Percentiles rank a stretch among this genome's conserved stretches.
Evolutionary conservation across 2,888 invertebrate species (phyloP).

Genomic region (Coelopa pilipes): DNA sequence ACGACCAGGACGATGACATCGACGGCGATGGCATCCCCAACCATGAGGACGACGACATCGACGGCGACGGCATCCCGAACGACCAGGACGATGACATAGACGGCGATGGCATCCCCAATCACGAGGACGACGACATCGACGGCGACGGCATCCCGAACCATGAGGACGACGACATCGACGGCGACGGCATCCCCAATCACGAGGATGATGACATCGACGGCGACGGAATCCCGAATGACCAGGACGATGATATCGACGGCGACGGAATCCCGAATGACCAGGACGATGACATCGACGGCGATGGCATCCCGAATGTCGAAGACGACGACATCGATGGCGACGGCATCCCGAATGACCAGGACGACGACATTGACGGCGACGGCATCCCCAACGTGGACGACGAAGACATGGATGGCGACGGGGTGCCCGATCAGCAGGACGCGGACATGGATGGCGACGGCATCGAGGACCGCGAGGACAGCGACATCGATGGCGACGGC

Average conservation of each 20-base stretch:
- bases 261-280: constrained; percentile 62
- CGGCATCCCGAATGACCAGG: constrained; percentile 45
- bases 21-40: constrained; percentile 60
- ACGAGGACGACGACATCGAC: constrained; percentile 66
- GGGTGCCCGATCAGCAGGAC: constrained; percentile 57
- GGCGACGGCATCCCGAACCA: constrained; percentile 55
- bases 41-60: constrained; percentile 59
- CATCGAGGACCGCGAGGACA: constrained; percentile 48
- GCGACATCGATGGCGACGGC: constrained; percentile 64
- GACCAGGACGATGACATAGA: constrained; percentile 54
- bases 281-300: constrained; percentile 63
- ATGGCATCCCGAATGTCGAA: constrained; percentile 60
- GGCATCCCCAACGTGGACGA: constrained; percentile 48
- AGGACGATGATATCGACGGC: constrained; percentile 54
- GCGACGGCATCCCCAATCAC: constrained; percentile 55
- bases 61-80: constrained; percentile 58
- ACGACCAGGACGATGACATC: constrained; percentile 62
- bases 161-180: constrained; percentile 51
- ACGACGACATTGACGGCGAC: constrained; percentile 47
- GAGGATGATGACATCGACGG: constrained; percentile 55
- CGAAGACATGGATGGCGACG: constrained; percentile 50
- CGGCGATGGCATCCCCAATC: constrained; percentile 57
- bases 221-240: constrained; percentile 57
- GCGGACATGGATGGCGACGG: constrained; percentile 55
- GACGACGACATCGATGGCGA: constrained; percentile 47